phyloP scores from a whole-genome alignment of 2,888 invertebrate species.

The Ditylenchus weischeri region DNA sequence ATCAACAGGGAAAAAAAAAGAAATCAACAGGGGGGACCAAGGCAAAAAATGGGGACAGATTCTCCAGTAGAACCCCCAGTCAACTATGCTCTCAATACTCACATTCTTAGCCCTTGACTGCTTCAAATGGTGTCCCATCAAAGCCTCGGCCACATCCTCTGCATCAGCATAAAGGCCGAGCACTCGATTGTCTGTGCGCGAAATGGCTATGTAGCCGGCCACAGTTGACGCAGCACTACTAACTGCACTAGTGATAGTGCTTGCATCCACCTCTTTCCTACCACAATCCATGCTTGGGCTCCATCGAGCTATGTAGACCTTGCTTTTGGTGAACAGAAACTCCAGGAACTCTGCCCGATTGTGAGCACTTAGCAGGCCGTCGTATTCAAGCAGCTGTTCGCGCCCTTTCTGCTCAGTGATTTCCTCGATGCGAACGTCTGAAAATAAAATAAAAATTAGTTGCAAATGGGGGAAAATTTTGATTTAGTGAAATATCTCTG shows the following conservation, averaged over 20 bases:
- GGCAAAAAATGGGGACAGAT: too few species aligned
- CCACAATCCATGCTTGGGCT: background rate
- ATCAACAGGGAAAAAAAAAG: too few species aligned
- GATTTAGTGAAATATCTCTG: too few species aligned
- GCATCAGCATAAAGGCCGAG: slow-evolving; percentile 50
- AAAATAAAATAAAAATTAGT: too few species aligned
- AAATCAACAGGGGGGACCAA: background rate
- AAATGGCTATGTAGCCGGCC: slow-evolving; percentile 26
- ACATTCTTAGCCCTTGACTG: slow-evolving; percentile 42
- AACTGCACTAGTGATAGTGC: background rate
- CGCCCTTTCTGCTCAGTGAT: slow-evolving; percentile 4
- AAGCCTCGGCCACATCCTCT: slow-evolving; percentile 46
- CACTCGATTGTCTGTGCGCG: slow-evolving; percentile 31
- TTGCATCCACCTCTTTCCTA: slow-evolving; percentile 1
- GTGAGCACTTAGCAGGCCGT: slow-evolving; percentile 45
- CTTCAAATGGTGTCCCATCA: slow-evolving; percentile 43
- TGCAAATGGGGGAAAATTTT: too few species aligned
- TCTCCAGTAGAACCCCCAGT: too few species aligned
- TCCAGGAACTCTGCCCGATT: slow-evolving; percentile 36
- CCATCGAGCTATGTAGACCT: slow-evolving; percentile 32
- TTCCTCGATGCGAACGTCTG: slow-evolving; percentile 3
- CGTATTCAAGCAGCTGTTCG: slow-evolving; percentile 38
- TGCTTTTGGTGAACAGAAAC: slow-evolving; percentile 29
- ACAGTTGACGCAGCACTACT: slow-evolving; percentile 12
- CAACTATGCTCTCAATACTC: background rate